These are phyloP conservation scores for Sterrhoptilus dennistouni DNA, from an alignment of 2,113 vertebrate genomes.

Conservation along the genomic window DNA sequence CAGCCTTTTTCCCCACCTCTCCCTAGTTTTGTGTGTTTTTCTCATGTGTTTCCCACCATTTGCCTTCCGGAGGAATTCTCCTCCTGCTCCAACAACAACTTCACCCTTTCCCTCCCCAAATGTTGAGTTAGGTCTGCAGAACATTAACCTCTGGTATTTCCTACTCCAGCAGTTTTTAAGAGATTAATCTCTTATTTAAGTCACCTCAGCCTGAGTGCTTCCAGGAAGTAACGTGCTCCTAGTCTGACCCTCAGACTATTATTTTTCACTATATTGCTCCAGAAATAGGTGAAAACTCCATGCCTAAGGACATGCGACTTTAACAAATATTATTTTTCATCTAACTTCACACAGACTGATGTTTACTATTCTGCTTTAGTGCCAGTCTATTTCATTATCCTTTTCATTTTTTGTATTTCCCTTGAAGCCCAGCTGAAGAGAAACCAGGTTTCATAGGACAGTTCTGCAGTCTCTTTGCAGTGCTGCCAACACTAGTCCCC, in stretches of 20 bases:
- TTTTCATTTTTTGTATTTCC: neutral
- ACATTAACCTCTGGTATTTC: neutral
- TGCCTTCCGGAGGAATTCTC: neutral
- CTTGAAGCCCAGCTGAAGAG: neutral
- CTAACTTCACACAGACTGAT: neutral
- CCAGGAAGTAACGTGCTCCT: neutral
- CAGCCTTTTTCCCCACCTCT: neutral
- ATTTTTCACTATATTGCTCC: neutral
- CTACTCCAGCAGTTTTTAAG: neutral
- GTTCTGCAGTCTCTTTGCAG: neutral
- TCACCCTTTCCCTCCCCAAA: neutral
- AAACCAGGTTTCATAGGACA: neutral
- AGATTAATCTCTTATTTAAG: neutral
- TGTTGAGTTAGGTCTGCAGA: neutral
- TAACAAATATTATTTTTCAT: neutral
- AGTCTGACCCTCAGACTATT: neutral
- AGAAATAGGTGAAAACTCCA: neutral
- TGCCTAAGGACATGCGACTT: neutral
- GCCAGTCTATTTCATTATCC: neutral
- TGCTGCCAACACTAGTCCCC: neutral
- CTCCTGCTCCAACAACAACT: neutral
- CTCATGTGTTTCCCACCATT: neutral
- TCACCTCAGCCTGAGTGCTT: neutral
- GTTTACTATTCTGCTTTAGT: neutral
- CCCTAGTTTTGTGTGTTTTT: neutral